Conservation (phyloP, 2,888 invertebrate species). For the Heteromyza rotundicornis region DNA sequence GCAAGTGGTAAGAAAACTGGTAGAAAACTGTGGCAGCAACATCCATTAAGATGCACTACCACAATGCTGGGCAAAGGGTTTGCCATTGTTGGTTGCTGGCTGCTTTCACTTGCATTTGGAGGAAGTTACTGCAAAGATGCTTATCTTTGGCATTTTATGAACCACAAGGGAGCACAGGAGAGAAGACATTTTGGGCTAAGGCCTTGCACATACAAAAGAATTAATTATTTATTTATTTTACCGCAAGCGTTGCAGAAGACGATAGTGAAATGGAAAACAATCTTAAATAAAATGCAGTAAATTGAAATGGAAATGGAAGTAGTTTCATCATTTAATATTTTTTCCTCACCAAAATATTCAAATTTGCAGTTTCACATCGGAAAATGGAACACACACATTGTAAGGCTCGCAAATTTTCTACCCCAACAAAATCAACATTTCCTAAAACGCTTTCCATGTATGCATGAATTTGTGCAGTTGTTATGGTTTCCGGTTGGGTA, state of each 20-base stretch:
- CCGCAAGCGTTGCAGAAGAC: background rate
- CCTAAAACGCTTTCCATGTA: background rate
- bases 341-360: too few species aligned
- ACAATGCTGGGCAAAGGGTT: background rate
- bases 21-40: background rate
- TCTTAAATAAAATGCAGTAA: background rate
- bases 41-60: background rate
- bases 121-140: background rate
- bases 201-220: background rate
- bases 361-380: too few species aligned
- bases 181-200: background rate
- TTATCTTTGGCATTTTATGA: background rate
- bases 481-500: background rate
- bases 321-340: too few species aligned
- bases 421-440: background rate
- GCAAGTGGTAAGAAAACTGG: background rate
- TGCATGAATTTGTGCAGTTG: background rate
- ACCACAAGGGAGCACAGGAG: background rate
- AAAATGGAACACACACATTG: too few species aligned
- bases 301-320: background rate
- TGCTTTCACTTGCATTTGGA: background rate
- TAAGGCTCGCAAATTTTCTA: background rate
- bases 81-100: background rate
- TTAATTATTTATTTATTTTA: constrained; percentile 4
- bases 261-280: background rate